A percentile compares a stretch with the other conserved stretches of the same genome.
phyloP scores from a whole-genome alignment of 2,888 invertebrate genomes.

The Melipona beecheii region DNA sequence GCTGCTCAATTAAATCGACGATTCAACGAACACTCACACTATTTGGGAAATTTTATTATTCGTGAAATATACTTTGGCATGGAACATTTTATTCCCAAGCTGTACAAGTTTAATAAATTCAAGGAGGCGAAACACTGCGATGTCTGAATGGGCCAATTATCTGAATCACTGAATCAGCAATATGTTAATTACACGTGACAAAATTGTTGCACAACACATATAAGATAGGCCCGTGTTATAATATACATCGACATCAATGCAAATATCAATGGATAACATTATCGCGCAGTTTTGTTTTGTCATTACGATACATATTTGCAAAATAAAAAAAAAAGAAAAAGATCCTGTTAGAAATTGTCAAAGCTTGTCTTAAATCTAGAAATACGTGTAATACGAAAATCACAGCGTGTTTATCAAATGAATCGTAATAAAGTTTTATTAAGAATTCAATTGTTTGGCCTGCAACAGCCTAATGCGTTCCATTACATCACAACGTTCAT shows the following conservation, averaged over 20 bases:
- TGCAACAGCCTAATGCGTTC: not conserved
- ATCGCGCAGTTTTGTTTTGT: not conserved
- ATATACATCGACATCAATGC: not conserved
- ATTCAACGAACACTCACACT: not conserved
- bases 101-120: not conserved
- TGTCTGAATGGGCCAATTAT: not conserved
- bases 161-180: not conserved
- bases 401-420: no score
- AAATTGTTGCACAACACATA: not conserved
- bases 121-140: not conserved
- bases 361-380: no score
- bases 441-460: not conserved
- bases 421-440: not conserved
- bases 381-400: no score
- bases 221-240: not conserved
- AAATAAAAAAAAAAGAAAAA: no score
- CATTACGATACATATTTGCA: not conserved
- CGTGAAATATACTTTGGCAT: not conserved
- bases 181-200: slow-evolving; percentile 1
- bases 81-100: not conserved
- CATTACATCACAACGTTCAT: not conserved
- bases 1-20: not conserved
- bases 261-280: slow-evolving; percentile 1
- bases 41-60: not conserved
- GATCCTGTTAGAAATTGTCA: no score